These are phyloP conservation scores for Diadromus collaris DNA, from an alignment of 2,888 invertebrate species.

Conservation along the genomic window DNA sequence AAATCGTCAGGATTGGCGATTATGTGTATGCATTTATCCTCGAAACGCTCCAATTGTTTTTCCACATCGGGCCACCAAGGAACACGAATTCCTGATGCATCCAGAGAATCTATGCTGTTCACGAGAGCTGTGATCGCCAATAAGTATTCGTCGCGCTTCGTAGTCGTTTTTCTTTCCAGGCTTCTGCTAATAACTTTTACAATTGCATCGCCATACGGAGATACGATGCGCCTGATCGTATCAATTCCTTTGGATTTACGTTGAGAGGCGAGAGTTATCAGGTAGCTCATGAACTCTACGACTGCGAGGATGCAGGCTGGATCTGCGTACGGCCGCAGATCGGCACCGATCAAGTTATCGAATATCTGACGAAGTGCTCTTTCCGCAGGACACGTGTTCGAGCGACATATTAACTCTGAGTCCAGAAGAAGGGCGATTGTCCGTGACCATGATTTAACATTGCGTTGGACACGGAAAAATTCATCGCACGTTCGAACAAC, in stretches of 20 bases:
- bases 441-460: constrained; percentile 66
- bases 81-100: neutral
- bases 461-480: constrained; percentile 31
- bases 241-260: neutral
- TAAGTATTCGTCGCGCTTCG: constrained; percentile 53
- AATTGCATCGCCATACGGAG: constrained; percentile 50
- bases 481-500: constrained; percentile 46
- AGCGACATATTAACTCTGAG: constrained; percentile 63
- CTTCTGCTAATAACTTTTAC: constrained; percentile 64
- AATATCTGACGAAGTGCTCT: constrained; percentile 64
- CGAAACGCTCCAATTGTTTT: constrained; percentile 20
- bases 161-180: constrained; percentile 52
- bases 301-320: constrained; percentile 55
- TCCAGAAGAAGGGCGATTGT: constrained; percentile 69
- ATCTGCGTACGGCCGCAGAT: constrained; percentile 71
- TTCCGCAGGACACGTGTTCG: constrained; percentile 54
- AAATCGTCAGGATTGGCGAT: constrained; percentile 18
- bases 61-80: neutral
- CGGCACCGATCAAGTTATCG: constrained; percentile 62
- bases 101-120: neutral
- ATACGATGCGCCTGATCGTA: constrained; percentile 28
- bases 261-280: constrained; percentile 42
- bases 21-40: constrained; percentile 35
- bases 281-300: constrained; percentile 66
- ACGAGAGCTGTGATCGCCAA: constrained; percentile 19